Evolutionary conservation across 2,797 vertebrate genomes (phyloP).

Genomic region (Enoplosus armatus): DNA sequence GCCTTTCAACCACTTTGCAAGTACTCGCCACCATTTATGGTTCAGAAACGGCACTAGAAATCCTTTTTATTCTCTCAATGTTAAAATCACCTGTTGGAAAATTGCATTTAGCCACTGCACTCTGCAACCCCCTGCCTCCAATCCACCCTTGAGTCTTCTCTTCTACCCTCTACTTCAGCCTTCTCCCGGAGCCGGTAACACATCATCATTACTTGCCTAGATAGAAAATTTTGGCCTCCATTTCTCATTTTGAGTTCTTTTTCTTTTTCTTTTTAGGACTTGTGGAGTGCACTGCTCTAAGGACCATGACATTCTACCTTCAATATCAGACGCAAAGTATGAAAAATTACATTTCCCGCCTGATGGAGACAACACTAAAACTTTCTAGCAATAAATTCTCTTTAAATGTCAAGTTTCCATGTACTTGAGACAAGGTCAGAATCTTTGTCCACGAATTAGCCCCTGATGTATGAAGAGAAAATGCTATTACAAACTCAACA

Average conservation of each 20-base stretch:
- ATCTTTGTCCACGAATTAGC: slow-evolving; percentile 49
- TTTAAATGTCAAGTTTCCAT: slow-evolving; percentile 52
- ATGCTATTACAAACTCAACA: slow-evolving; percentile 61
- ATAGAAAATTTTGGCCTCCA: slow-evolving; percentile 50
- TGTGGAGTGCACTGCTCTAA: slow-evolving; percentile 34
- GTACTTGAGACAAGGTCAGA: slow-evolving; percentile 67
- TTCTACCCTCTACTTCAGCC: slow-evolving; percentile 30
- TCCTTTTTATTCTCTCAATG: slow-evolving; percentile 44
- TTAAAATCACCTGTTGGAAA: slow-evolving; percentile 51
- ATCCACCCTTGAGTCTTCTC: slow-evolving; percentile 33
- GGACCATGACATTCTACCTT: slow-evolving; percentile 35
- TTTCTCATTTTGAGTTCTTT: slow-evolving; percentile 55
- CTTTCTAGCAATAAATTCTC: slow-evolving; percentile 62
- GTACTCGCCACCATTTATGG: slow-evolving; percentile 18
- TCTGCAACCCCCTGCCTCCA: slow-evolving; percentile 10
- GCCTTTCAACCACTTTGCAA: slow-evolving; percentile 28
- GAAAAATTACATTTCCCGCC: slow-evolving; percentile 62
- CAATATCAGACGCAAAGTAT: slow-evolving; percentile 52
- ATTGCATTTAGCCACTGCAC: slow-evolving; percentile 40
- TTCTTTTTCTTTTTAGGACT: slow-evolving; percentile 16
- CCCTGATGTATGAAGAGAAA: slow-evolving; percentile 61
- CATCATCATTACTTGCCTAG: slow-evolving; percentile 61
- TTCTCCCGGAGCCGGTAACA: slow-evolving; percentile 38
- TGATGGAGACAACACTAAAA: slow-evolving; percentile 58
- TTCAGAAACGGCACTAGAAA: slow-evolving; percentile 26